These are phyloP conservation scores for Melangyna quadrimaculata DNA, from an alignment of 2,888 invertebrate genomes.

Conservation along the genomic window DNA sequence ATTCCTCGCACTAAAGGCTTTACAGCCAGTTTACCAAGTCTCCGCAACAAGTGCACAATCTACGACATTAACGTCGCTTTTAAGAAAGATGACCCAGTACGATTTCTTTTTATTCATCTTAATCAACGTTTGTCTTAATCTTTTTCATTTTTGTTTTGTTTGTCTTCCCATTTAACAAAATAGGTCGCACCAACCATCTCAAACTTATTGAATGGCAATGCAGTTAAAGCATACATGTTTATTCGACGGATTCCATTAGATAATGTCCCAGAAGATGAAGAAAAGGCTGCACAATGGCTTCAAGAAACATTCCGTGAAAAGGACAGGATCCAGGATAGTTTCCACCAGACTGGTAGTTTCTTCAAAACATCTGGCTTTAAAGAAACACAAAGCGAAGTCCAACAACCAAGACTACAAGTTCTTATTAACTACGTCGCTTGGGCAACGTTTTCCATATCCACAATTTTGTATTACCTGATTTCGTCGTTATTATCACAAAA, in stretches of 20 bases:
- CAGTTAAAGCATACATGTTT: conserved; percentile 88
- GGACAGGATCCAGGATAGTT: conserved; percentile 83
- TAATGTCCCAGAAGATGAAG: conserved; percentile 87
- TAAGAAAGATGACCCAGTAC: conserved; percentile 84
- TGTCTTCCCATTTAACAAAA: neutral
- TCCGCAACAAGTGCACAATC: conserved; percentile 91
- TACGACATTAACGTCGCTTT: conserved; percentile 92
- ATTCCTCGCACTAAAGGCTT: conserved; percentile 98
- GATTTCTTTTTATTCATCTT: neutral
- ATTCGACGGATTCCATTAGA: conserved; percentile 91
- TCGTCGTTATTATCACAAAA: conserved; percentile 80
- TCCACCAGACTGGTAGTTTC: conserved; percentile 85
- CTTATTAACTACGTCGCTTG: conserved; percentile 88
- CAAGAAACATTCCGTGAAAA: conserved; percentile 91
- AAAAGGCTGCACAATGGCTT: conserved; percentile 90
- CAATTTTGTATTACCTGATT: conserved; percentile 77
- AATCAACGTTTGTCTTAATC: neutral
- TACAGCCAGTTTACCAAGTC: conserved; percentile 90
- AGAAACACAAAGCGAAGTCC: conserved; percentile 83
- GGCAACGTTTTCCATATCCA: conserved; percentile 80
- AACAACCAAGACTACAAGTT: conserved; percentile 85
- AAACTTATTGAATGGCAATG: conserved; percentile 88
- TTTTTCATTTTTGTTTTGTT: neutral
- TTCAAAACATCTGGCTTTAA: conserved; percentile 88
- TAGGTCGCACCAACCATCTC: conserved; percentile 89